Evolutionary conservation across 2,888 invertebrate species (phyloP).

Genomic region (Drosophila differens): DNA sequence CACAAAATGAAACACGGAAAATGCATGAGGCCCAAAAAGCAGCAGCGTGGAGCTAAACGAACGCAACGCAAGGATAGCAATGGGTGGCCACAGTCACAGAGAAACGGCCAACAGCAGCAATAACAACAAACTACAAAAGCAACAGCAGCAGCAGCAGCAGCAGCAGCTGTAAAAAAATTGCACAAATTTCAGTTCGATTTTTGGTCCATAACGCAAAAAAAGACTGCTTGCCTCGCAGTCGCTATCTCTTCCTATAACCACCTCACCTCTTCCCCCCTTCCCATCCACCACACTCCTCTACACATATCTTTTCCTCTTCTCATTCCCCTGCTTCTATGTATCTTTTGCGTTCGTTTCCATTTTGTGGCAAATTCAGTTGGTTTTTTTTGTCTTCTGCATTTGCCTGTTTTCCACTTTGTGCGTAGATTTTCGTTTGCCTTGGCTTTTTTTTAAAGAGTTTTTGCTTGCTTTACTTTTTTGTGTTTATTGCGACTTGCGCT

Average conservation of each 20-base stretch:
- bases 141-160: slow-evolving; percentile 27
- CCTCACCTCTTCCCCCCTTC: background rate
- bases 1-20: slow-evolving; percentile 82
- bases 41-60: slow-evolving; percentile 38
- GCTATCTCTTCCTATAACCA: slow-evolving; percentile 31
- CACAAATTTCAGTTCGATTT: slow-evolving; percentile 78
- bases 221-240: slow-evolving; percentile 42
- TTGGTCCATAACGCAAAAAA: slow-evolving; percentile 66
- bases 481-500: slow-evolving; percentile 48
- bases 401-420: slow-evolving; percentile 73
- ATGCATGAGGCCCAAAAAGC: slow-evolving; percentile 70
- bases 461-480: slow-evolving; percentile 19
- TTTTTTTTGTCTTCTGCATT: slow-evolving; percentile 16
- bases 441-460: slow-evolving; percentile 33
- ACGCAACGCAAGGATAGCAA: slow-evolving; percentile 33
- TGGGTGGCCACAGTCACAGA: slow-evolving; percentile 49
- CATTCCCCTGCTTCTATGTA: background rate
- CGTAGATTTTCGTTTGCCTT: slow-evolving; percentile 64
- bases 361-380: slow-evolving; percentile 36
- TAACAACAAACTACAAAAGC: slow-evolving; percentile 12
- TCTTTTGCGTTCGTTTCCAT: slow-evolving; percentile 17
- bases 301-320: background rate
- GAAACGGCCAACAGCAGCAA: slow-evolving; percentile 15
- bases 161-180: slow-evolving; percentile 32
- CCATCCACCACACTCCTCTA: background rate